Base-by-base conservation (phyloP, 2,113 vertebrate species). In the Scomber japonicus region DNA sequence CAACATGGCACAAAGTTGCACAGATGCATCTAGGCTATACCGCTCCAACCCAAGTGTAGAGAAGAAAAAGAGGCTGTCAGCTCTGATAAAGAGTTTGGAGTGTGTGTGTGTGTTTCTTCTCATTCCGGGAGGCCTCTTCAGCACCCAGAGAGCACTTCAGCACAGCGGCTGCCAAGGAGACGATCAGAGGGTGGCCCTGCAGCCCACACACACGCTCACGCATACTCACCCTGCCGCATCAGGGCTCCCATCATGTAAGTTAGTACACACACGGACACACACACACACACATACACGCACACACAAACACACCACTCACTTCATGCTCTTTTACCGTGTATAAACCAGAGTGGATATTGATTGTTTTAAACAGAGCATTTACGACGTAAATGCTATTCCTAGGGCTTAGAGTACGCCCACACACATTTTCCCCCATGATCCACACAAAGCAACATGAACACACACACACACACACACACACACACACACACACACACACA, bases 141-240 rank as follows among this genome's bases (percentile, higher is more conserved):
- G 81, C 86, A 87, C 83, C 91, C 86, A 84, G 89, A 91, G 91
- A 89, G 88, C 89, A 80, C 92, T 93, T 82, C 81, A 84, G 71
- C 80, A 35, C 80, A 76, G 82, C 81, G 17, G 88, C 91, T 91
- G 92, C 93, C 93, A 93, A 86, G 80, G 90, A 92, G 89, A 90
- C 65, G 87, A 89, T 91, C 92, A 84, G 87, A 91, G 90, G 90
- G 90, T 84, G 83, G 87, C 88, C 89, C 88, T 4, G 63, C 89
- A 87, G 87, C 92, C 90, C 90, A 92, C 92, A 90, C 93, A 91
- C 87, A 88, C 91, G 81, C 91, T 88, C 92, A 93, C 91, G 88
- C 90, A 91, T 49, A 44, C 85, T 91, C 88, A 89, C 89, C 87
- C 89, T 53, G 73, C 80, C 19, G 71, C 76, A 91, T 87, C 71